Evolutionary conservation across 2,888 invertebrate species (phyloP).

Genomic region (Venusia cambrica): DNA sequence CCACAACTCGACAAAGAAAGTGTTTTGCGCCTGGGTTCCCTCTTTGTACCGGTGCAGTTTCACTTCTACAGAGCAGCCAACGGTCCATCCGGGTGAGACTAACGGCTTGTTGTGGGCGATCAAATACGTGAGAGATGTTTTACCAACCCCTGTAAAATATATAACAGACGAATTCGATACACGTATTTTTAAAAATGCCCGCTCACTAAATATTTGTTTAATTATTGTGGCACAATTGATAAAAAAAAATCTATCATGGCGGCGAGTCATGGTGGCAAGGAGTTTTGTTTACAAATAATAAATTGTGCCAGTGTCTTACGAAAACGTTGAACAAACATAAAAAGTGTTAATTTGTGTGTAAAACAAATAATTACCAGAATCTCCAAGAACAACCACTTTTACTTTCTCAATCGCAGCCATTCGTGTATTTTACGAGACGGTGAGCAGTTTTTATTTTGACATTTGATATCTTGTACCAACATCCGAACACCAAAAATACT

Average conservation of each 20-base stretch:
- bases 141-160: constrained; percentile 91
- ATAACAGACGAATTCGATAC: neutral
- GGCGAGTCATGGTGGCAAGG: constrained; percentile 52
- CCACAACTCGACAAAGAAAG: constrained; percentile 97
- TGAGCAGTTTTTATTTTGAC: constrained; percentile 58
- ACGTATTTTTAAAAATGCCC: constrained; percentile 31
- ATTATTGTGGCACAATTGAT: constrained; percentile 44
- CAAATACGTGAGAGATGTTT: constrained; percentile 95
- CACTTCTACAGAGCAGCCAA: constrained; percentile 97
- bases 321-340: neutral
- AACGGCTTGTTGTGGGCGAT: constrained; percentile 94
- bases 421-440: constrained; percentile 45
- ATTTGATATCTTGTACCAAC: constrained; percentile 36
- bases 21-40: constrained; percentile 94
- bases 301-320: constrained; percentile 1
- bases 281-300: constrained; percentile 16
- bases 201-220: constrained; percentile 34
- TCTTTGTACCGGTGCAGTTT: constrained; percentile 97
- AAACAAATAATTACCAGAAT: constrained; percentile 85
- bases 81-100: constrained; percentile 95
- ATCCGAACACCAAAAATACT: constrained; percentile 1
- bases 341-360: constrained; percentile 38
- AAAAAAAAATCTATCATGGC: constrained; percentile 59
- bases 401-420: constrained; percentile 95
- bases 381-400: constrained; percentile 94